phyloP scores from a whole-genome alignment of 35 echinoderm and acorn worm species.

The Patiria miniata region DNA sequence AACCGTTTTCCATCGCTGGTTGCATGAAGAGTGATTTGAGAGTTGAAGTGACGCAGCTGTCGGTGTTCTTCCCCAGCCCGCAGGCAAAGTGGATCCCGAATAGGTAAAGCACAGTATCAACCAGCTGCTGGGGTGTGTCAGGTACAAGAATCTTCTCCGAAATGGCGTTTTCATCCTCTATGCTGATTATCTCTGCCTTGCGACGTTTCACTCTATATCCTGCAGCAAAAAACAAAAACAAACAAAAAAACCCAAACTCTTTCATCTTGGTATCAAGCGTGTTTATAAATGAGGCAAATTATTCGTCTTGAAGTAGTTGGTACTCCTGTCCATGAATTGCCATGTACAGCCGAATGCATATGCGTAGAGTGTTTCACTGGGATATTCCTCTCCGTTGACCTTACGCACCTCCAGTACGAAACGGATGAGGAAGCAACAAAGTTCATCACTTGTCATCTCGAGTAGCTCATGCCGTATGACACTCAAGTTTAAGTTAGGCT shows the following conservation, averaged over 20 bases:
- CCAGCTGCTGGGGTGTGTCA: not conserved
- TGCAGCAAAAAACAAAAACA: too few species aligned
- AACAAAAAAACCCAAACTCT: too few species aligned
- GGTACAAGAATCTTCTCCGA: conserved; percentile 16
- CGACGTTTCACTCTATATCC: not conserved
- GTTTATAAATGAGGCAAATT: conserved; percentile 5
- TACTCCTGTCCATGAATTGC: not conserved
- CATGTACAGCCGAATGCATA: not conserved
- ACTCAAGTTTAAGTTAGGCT: too few species aligned
- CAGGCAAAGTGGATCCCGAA: conserved; percentile 38
- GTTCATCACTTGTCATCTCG: conserved; percentile 34
- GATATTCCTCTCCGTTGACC: conserved; percentile 32
- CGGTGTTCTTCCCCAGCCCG: conserved; percentile 22
- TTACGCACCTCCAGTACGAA: conserved; percentile 22
- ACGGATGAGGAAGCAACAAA: not conserved
- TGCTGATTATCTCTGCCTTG: conserved; percentile 21
- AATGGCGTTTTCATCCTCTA: not conserved
- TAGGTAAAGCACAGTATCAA: conserved; percentile 30
- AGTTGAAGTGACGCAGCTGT: conserved; percentile 13
- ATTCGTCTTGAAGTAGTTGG: not conserved
- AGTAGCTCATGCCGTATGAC: not conserved
- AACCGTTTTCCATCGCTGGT: not conserved
- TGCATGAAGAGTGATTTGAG: not conserved
- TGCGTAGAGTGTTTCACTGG: conserved; percentile 14
- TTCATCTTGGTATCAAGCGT: conserved; percentile 23